phyloP scores from a whole-genome alignment of 2,888 invertebrate species.

The Drosophila testacea region DNA sequence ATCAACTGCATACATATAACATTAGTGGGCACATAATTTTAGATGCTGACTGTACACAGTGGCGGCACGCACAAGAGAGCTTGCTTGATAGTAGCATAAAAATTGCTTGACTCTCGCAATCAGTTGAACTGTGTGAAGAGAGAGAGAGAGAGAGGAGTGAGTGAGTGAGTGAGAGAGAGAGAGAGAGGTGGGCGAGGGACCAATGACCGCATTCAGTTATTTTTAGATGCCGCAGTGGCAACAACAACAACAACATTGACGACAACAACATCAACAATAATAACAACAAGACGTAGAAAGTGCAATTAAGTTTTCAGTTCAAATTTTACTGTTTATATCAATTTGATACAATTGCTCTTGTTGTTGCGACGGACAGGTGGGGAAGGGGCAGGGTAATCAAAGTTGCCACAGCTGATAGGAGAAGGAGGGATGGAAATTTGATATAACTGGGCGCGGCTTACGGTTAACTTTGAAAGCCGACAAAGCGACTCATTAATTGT shows the following conservation, averaged over 20 bases:
- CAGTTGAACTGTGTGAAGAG: constrained; percentile 29
- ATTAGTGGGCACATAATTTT: constrained; percentile 31
- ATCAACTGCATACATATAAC: constrained; percentile 46
- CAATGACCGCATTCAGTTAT: constrained; percentile 79
- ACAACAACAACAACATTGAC: constrained; percentile 26
- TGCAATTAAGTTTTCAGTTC: constrained; percentile 71
- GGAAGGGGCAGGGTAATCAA: constrained; percentile 13
- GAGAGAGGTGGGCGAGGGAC: constrained; percentile 57
- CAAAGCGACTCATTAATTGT: constrained; percentile 15
- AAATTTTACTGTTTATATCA: constrained; percentile 33
- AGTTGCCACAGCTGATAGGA: constrained; percentile 1
- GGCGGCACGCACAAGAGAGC: constrained; percentile 16
- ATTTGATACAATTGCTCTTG: constrained; percentile 42
- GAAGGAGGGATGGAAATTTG: constrained; percentile 13
- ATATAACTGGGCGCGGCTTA: constrained; percentile 33
- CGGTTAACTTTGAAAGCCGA: constrained; percentile 6
- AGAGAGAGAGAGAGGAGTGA: neutral
- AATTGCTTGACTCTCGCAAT: constrained; percentile 54
- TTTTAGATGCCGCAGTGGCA: constrained; percentile 61
- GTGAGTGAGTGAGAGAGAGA: neutral
- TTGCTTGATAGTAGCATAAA: constrained; percentile 60
- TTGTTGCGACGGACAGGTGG: constrained; percentile 6
- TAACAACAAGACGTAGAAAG: constrained; percentile 58
- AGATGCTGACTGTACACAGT: constrained; percentile 50
- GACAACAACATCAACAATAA: constrained; percentile 31